Conservation (phyloP, 1,140 invertebrate species). For the Polyergus mexicanus region DNA sequence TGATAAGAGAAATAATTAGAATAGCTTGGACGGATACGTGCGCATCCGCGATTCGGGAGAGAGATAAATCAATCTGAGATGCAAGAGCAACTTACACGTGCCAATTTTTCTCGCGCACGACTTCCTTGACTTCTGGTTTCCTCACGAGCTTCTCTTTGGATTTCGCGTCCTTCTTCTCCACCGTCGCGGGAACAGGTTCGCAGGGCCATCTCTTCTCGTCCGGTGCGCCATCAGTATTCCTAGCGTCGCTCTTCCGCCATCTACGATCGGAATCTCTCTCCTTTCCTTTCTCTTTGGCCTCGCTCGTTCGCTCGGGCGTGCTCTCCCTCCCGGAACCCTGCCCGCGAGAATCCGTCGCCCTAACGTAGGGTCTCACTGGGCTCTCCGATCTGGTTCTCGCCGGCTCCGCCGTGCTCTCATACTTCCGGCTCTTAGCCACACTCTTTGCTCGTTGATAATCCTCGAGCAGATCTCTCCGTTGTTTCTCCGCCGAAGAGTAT, state of each 20-base stretch:
- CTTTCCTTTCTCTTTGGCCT: constrained; percentile 64
- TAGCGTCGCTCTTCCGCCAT: constrained; percentile 67
- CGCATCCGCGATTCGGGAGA: constrained; percentile 7
- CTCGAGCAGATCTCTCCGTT: constrained; percentile 59
- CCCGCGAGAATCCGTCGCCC: constrained; percentile 79
- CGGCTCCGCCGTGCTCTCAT: constrained; percentile 29
- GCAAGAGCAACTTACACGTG: constrained; percentile 68
- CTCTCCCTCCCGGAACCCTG: constrained; percentile 89
- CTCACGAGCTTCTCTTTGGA: constrained; percentile 67
- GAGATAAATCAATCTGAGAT: constrained; percentile 45
- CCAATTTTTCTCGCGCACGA: constrained; percentile 72
- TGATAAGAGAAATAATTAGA: constrained; percentile 49
- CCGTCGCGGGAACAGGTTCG: constrained; percentile 41
- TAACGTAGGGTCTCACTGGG: constrained; percentile 59
- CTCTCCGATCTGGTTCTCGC: constrained; percentile 73
- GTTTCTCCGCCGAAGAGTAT: constrained; percentile 66
- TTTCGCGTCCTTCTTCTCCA: constrained; percentile 68
- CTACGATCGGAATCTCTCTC: constrained; percentile 71
- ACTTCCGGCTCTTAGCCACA: constrained; percentile 51
- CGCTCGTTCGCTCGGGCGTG: constrained; percentile 79
- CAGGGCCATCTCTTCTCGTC: constrained; percentile 51
- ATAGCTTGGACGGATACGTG: background rate
- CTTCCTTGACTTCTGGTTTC: constrained; percentile 67
- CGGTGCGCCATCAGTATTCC: constrained; percentile 54
- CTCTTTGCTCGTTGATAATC: constrained; percentile 61